phyloP scores from a whole-genome alignment of 2,113 vertebrate species.

The Balaenoptera acutorostrata region DNA sequence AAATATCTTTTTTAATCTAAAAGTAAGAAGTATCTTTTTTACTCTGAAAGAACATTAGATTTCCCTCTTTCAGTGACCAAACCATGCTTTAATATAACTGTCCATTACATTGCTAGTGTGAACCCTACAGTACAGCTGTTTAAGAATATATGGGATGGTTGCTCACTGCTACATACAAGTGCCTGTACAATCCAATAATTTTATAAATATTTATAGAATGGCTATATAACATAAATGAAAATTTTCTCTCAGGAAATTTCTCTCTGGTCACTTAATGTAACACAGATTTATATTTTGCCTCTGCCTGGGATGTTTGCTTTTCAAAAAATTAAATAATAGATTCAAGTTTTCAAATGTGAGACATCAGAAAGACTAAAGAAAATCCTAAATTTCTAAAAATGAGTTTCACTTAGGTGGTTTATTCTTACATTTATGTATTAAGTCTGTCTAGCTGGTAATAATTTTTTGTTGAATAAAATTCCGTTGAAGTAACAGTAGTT shows the following conservation, averaged over 20 bases:
- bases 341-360: neutral
- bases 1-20: neutral
- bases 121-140: neutral
- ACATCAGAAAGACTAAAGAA: neutral
- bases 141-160: neutral
- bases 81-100: neutral
- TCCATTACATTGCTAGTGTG: neutral
- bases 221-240: neutral
- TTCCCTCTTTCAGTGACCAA: neutral
- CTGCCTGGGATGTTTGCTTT: neutral
- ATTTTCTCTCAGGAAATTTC: neutral
- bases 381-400: neutral
- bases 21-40: neutral
- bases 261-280: no score
- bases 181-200: neutral
- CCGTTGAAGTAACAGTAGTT: neutral
- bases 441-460: neutral
- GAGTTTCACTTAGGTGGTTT: neutral
- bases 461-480: neutral
- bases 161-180: neutral
- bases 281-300: neutral
- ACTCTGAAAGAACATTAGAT: neutral
- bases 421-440: neutral
- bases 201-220: neutral
- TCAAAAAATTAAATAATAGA: neutral